phyloP scores from a whole-genome alignment of 2,113 vertebrate genomes.

The Microcebus murinus region DNA sequence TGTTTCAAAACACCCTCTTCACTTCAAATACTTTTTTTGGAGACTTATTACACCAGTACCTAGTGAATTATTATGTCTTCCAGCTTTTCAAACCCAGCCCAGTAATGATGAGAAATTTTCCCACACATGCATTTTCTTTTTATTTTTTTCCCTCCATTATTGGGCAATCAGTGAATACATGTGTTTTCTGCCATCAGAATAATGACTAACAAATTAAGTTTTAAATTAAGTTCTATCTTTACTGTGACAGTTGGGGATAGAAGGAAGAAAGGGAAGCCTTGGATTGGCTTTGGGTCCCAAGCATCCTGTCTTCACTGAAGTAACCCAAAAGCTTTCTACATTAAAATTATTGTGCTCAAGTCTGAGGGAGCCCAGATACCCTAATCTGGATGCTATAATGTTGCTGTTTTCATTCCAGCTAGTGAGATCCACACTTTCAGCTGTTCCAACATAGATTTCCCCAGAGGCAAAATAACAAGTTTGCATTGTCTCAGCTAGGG shows the following conservation, averaged over 20 bases:
- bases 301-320: background rate
- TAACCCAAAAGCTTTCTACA: background rate
- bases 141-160: no score
- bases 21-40: slow-evolving; percentile 12
- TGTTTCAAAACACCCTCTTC: background rate
- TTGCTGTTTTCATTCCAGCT: background rate
- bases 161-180: background rate
- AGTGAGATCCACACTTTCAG: background rate
- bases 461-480: slow-evolving; percentile 28
- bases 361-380: background rate
- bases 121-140: background rate
- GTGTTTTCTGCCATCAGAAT: slow-evolving; percentile 35
- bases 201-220: slow-evolving; percentile 36
- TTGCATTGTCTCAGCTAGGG: background rate
- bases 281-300: background rate
- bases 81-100: slow-evolving; percentile 24
- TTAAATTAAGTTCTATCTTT: background rate
- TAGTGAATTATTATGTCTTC: slow-evolving; percentile 49
- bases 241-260: background rate
- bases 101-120: slow-evolving; percentile 43
- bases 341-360: background rate
- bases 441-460: background rate
- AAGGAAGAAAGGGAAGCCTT: background rate
- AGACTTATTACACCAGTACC: background rate
- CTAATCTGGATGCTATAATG: background rate